These are phyloP conservation scores for Vannuccia rotundouncinata DNA, from an alignment of 2,888 invertebrate genomes.

Conservation along the genomic window DNA sequence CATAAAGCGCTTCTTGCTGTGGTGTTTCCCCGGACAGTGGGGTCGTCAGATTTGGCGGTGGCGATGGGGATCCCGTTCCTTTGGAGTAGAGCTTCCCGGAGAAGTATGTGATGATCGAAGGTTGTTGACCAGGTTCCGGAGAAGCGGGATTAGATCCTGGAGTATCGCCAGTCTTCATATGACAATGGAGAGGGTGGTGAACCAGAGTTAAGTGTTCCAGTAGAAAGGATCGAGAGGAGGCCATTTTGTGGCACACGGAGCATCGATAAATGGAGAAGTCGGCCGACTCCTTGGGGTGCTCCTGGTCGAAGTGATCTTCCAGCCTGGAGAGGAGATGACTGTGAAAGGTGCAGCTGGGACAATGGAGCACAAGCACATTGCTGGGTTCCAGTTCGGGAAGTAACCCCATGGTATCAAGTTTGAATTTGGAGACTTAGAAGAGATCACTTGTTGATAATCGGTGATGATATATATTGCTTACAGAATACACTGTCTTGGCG, in stretches of 20 bases:
- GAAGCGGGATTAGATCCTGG: constrained; percentile 8
- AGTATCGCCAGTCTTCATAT: neutral
- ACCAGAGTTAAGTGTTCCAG: constrained; percentile 32
- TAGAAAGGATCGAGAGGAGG: constrained; percentile 28
- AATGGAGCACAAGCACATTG: constrained; percentile 31
- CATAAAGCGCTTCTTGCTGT: neutral
- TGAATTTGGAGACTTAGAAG: neutral
- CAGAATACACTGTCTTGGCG: neutral
- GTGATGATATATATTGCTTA: neutral
- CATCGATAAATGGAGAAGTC: constrained; percentile 34
- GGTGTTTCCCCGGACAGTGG: too few relatives aligned
- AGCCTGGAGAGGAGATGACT: constrained; percentile 25
- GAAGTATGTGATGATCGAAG: constrained; percentile 29
- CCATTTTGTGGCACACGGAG: constrained; percentile 33
- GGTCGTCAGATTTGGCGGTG: neutral
- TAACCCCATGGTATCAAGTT: constrained; percentile 18
- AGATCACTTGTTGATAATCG: neutral
- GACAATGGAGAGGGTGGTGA: constrained; percentile 22
- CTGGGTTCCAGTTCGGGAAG: constrained; percentile 32
- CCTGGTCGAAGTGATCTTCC: constrained; percentile 35
- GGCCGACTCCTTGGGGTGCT: constrained; percentile 29
- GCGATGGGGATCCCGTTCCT: neutral
- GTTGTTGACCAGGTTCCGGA: neutral
- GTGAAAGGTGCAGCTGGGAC: constrained; percentile 33
- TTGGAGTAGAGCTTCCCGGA: constrained; percentile 35